Conservation (phyloP, 1,140 invertebrate species). For the Aphaenogaster ashmeadi region DNA sequence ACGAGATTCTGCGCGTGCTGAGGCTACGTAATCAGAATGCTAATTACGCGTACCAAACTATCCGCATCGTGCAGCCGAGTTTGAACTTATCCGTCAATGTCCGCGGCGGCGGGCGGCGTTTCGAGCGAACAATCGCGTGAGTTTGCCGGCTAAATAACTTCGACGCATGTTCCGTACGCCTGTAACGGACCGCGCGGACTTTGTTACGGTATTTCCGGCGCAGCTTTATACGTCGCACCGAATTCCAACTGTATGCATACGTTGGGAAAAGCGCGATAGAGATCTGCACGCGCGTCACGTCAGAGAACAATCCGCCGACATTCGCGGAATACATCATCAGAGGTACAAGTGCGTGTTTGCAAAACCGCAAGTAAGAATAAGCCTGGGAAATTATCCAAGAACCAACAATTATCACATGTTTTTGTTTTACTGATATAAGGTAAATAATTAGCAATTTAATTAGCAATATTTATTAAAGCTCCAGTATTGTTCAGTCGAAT, state of each 20-base stretch:
- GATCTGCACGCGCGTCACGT: constrained; percentile 30
- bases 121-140: not conserved
- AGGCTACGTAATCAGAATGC: not conserved
- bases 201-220: constrained; percentile 59
- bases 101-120: not conserved
- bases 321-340: constrained; percentile 18
- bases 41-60: constrained; percentile 18
- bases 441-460: not conserved
- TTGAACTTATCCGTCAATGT: constrained; percentile 31
- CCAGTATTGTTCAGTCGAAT: not conserved
- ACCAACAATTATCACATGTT: not conserved
- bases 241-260: not conserved
- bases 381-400: not conserved
- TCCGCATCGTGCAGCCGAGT: not conserved
- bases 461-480: not conserved
- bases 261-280: constrained; percentile 24
- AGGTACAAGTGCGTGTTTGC: not conserved
- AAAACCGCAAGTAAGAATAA: not conserved
- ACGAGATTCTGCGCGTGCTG: not conserved
- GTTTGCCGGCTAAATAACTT: constrained; percentile 8
- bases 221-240: constrained; percentile 18
- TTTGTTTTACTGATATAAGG: not conserved
- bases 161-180: constrained; percentile 2
- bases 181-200: constrained; percentile 35
- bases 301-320: constrained; percentile 3